These are phyloP conservation scores for Dryoscopus gambensis DNA, from an alignment of 2,113 vertebrate species.

Conservation along the genomic window DNA sequence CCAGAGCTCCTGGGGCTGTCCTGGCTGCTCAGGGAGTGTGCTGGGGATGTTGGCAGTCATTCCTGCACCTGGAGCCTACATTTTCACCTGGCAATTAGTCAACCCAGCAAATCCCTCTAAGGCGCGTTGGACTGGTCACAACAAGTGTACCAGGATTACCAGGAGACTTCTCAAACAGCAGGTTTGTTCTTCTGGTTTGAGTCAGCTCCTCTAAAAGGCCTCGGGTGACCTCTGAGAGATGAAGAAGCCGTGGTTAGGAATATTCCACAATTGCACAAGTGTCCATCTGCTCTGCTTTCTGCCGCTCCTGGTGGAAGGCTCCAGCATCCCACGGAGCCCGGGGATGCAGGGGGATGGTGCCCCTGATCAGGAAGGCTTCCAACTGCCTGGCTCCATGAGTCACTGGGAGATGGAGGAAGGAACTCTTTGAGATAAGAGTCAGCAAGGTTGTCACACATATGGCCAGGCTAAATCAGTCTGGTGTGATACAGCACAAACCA, in stretches of 20 bases:
- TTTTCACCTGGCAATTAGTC: neutral
- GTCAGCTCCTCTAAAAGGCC: neutral
- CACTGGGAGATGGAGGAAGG: neutral
- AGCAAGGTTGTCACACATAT: neutral
- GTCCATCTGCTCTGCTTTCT: constrained; percentile 11
- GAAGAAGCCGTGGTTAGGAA: neutral
- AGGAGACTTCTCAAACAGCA: neutral
- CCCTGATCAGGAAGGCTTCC: neutral
- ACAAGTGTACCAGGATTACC: neutral
- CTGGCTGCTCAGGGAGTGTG: fast-evolving
- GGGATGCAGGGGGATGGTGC: neutral
- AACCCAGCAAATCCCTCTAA: neutral
- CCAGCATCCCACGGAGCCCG: neutral
- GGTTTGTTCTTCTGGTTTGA: neutral
- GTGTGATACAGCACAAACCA: neutral
- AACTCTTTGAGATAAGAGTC: neutral
- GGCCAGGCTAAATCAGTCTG: neutral
- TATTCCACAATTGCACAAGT: neutral
- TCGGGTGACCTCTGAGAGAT: neutral
- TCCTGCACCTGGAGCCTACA: neutral
- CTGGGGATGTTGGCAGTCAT: neutral
- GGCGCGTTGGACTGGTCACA: neutral
- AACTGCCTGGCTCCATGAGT: neutral
- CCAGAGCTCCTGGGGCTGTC: neutral
- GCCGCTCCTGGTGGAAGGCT: neutral